phyloP scores from a whole-genome alignment of 2,888 invertebrate genomes.

The Lamproptera curius region DNA sequence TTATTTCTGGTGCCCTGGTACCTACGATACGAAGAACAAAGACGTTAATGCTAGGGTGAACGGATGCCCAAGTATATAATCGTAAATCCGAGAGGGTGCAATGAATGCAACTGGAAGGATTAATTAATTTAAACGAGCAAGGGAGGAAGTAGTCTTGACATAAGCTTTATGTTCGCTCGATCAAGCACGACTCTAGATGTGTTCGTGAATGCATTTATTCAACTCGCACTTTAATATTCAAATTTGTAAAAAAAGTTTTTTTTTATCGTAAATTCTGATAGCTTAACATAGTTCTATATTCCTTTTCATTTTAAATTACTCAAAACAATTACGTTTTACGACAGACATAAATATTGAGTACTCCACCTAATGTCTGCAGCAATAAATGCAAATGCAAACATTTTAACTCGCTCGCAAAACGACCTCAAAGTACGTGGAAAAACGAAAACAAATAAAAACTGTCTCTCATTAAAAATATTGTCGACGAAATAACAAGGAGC shows the following conservation, averaged over 20 bases:
- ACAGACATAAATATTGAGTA: not conserved
- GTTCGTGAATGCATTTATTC: no score
- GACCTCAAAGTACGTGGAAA: not conserved
- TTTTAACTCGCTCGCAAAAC: not conserved
- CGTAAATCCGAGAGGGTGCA: constrained; percentile 18
- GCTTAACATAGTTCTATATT: no score
- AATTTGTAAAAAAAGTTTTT: no score
- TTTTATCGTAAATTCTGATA: no score
- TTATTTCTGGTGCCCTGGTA: not conserved
- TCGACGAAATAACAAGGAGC: constrained; percentile 11
- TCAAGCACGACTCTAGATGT: no score
- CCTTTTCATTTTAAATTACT: no score
- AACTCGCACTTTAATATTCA: no score
- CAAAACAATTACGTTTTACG: no score
- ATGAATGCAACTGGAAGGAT: constrained; percentile 12
- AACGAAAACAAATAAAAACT: constrained; percentile 1
- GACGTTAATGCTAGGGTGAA: constrained; percentile 6
- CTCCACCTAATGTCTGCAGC: not conserved
- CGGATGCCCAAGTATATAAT: constrained; percentile 14
- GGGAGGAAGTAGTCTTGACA: no score
- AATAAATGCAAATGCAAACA: not conserved
- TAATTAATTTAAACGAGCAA: constrained; percentile 16
- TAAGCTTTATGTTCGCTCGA: no score
- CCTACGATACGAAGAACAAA: constrained; percentile 5
- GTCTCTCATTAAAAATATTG: constrained; percentile 9